Evolutionary conservation across 2,113 vertebrate genomes (phyloP).

Genomic region (Bucco capensis): DNA sequence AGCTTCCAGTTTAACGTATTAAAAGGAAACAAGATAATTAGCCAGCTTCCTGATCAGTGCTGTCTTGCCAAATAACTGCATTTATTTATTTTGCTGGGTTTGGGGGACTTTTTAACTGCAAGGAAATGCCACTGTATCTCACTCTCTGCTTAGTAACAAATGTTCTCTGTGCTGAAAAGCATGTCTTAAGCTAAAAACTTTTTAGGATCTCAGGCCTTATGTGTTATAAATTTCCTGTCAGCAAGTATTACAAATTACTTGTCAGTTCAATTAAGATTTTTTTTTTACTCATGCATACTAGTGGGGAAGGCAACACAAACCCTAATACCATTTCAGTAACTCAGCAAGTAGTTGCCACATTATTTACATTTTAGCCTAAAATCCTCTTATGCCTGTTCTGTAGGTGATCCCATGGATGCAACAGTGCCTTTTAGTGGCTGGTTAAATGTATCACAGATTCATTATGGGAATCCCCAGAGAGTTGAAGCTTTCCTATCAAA

Average conservation of each 20-base stretch:
- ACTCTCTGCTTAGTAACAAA: background rate
- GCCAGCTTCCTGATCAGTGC: background rate
- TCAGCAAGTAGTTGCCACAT: background rate
- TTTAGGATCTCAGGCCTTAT: background rate
- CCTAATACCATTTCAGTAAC: background rate
- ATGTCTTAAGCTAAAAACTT: background rate
- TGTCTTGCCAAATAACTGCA: background rate
- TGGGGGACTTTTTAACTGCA: background rate
- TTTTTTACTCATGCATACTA: background rate
- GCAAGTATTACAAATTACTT: background rate
- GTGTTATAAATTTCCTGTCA: background rate
- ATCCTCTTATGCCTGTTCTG: background rate
- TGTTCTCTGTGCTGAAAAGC: background rate
- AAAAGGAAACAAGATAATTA: background rate
- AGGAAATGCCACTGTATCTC: background rate
- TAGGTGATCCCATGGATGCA: background rate
- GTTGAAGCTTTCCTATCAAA: background rate
- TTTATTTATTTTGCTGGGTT: background rate
- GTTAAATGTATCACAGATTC: background rate
- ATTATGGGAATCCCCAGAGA: background rate
- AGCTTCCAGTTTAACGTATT: background rate
- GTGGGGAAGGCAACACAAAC: background rate
- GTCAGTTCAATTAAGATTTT: background rate
- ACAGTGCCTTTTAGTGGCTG: background rate
- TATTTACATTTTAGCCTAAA: background rate